Evolutionary conservation across 35 echinoderm and acorn worm species (phyloP).

Genomic region (Diadema setosum): DNA sequence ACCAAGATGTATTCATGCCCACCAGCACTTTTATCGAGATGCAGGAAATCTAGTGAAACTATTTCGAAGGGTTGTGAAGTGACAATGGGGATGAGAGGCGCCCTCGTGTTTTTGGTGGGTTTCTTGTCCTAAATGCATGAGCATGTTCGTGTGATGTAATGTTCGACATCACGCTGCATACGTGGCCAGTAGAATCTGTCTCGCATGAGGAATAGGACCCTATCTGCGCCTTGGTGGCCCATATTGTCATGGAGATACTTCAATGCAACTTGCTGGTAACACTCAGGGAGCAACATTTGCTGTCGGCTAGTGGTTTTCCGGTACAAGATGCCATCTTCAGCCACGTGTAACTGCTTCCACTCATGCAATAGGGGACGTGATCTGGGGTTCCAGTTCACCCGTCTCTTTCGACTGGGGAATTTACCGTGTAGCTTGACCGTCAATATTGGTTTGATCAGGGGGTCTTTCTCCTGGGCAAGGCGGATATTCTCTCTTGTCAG

Average conservation of each 20-base stretch:
- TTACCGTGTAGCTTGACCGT: neutral
- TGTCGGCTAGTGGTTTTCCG: neutral
- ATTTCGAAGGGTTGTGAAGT: slow-evolving; percentile 45
- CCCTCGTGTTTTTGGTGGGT: neutral
- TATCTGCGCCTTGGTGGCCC: slow-evolving; percentile 52
- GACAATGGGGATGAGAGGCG: slow-evolving; percentile 10
- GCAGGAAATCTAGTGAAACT: slow-evolving; percentile 39
- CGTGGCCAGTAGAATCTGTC: slow-evolving; percentile 51
- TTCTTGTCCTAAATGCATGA: slow-evolving; percentile 23
- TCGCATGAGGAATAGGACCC: neutral
- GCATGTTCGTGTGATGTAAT: neutral
- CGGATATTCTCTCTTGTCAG: neutral
- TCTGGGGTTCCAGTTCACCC: neutral
- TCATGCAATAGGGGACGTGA: slow-evolving; percentile 22
- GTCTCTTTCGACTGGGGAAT: neutral
- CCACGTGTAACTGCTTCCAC: slow-evolving; percentile 22
- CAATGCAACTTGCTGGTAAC: neutral
- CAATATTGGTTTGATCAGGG: neutral
- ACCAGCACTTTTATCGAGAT: slow-evolving; percentile 36
- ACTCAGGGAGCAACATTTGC: slow-evolving; percentile 43
- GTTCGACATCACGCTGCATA: slow-evolving; percentile 20
- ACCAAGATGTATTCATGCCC: slow-evolving; percentile 58
- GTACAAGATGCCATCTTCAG: slow-evolving; percentile 38
- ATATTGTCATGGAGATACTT: slow-evolving; percentile 54
- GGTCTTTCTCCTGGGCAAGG: neutral